These are phyloP conservation scores for Ptychoptera albimana DNA, from an alignment of 2,888 invertebrate species.

Conservation along the genomic window DNA sequence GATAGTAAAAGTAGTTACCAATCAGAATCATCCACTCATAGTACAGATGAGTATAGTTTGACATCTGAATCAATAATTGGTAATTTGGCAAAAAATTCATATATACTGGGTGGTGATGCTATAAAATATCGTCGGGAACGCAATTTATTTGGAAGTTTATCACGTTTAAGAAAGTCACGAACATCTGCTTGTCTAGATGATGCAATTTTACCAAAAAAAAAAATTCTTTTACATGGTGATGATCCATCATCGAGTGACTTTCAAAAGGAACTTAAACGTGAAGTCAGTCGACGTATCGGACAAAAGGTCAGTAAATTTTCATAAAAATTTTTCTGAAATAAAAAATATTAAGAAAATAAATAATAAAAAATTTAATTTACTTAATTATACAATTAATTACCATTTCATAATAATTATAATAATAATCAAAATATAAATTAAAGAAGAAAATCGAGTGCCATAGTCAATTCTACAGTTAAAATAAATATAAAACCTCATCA, in stretches of 20 bases:
- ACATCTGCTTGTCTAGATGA: slow-evolving; percentile 11
- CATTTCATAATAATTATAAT: not conserved
- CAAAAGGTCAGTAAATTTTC: slow-evolving; percentile 4
- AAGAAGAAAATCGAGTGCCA: not conserved
- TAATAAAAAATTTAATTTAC: not conserved
- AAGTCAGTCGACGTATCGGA: slow-evolving; percentile 7
- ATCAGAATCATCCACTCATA: no score
- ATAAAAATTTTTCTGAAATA: not conserved
- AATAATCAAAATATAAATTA: not conserved
- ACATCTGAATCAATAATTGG: no score
- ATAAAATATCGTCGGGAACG: slow-evolving; percentile 11
- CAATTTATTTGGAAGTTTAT: slow-evolving; percentile 16
- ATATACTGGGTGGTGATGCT: slow-evolving; percentile 2
- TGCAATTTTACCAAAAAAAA: slow-evolving; percentile 7
- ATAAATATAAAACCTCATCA: not conserved
- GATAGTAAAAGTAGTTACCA: no score
- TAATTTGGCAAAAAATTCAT: slow-evolving; percentile 5
- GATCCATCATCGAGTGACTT: slow-evolving; percentile 5
- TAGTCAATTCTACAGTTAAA: not conserved
- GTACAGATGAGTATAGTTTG: no score
- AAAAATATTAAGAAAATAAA: not conserved
- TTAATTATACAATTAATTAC: not conserved
- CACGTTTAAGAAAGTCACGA: slow-evolving; percentile 13
- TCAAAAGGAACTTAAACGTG: slow-evolving; percentile 8
- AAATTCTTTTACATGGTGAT: slow-evolving; percentile 3